A percentile compares a stretch with the other conserved stretches of the same genome.
Conservation (phyloP, 2,113 vertebrate species). For the Protobothrops mucrosquamatus region DNA sequence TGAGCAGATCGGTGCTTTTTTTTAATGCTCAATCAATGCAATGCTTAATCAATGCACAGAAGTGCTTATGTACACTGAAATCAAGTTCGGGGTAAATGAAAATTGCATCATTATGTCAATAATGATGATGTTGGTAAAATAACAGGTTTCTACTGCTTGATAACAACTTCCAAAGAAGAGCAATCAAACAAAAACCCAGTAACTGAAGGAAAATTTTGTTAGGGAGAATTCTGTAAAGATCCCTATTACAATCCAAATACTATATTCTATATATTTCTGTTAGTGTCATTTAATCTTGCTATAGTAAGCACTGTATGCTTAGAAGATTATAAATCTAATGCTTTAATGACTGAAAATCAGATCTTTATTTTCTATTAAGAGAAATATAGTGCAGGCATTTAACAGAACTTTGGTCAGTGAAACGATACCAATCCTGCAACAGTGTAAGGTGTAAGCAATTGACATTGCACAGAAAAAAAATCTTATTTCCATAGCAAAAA, state of each 20-base stretch:
- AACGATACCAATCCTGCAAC: background rate
- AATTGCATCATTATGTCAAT: background rate
- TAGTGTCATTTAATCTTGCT: background rate
- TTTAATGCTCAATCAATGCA: background rate
- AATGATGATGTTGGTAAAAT: background rate
- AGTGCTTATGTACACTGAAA: background rate
- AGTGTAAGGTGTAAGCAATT: background rate
- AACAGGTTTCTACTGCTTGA: background rate
- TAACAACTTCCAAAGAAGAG: background rate
- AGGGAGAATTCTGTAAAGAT: background rate
- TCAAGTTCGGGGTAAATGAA: background rate
- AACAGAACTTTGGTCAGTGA: background rate
- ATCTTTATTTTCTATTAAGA: background rate
- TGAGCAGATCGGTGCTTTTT: background rate
- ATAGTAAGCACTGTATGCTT: background rate
- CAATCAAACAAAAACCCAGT: background rate
- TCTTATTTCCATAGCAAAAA: constrained; percentile 17
- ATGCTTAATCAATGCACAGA: background rate
- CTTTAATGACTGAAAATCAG: constrained; percentile 2
- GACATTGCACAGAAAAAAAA: constrained; percentile 5
- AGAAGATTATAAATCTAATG: background rate
- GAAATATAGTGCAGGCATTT: background rate
- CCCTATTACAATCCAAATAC: background rate
- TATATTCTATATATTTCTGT: background rate
- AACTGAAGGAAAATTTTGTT: background rate